Evolutionary conservation across 1,140 invertebrate species (phyloP).

Genomic region (Heliconius himera): DNA sequence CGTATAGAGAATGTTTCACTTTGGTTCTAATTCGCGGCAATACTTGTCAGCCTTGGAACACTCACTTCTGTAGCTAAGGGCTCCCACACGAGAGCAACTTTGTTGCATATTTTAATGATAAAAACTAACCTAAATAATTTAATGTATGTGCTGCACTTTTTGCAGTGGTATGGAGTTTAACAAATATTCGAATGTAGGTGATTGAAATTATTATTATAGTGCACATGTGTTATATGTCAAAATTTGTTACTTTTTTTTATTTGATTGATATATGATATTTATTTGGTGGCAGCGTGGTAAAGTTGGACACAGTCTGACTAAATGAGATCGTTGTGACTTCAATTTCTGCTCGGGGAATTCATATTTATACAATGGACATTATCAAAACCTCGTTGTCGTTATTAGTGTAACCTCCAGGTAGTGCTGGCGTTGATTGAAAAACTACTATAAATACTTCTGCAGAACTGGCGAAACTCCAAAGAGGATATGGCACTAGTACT

Average conservation of each 20-base stretch:
- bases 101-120: slow-evolving; percentile 7
- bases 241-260: not conserved
- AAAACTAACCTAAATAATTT: slow-evolving; percentile 1
- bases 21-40: slow-evolving; percentile 48
- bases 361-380: too few species aligned
- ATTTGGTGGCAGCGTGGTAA: not conserved
- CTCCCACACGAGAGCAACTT: not conserved
- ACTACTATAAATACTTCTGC: too few species aligned
- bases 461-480: too few species aligned
- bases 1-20: slow-evolving; percentile 50
- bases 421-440: too few species aligned
- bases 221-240: not conserved
- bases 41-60: slow-evolving; percentile 69
- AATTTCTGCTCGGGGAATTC: too few species aligned
- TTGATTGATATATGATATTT: not conserved
- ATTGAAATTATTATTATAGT: not conserved
- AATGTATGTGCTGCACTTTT: not conserved
- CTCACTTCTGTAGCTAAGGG: slow-evolving; percentile 67
- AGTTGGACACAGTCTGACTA: not conserved
- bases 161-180: not conserved
- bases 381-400: too few species aligned
- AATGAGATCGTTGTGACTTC: not conserved
- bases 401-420: too few species aligned
- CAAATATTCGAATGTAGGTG: not conserved
- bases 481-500: too few species aligned